Conservation (phyloP, 1,140 invertebrate species). For the Magallana gigas region DNA sequence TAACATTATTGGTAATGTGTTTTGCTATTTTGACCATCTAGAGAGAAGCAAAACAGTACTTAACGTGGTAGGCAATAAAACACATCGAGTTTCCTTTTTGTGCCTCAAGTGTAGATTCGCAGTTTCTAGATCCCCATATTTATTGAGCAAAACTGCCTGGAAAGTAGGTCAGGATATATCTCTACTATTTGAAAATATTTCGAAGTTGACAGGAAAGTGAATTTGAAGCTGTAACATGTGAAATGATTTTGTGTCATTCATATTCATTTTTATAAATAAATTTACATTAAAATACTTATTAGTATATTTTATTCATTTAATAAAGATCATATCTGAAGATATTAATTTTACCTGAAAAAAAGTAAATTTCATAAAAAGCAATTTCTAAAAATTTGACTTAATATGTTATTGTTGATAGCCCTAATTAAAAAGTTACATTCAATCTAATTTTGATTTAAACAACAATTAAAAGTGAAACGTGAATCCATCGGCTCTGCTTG, state of each 20-base stretch:
- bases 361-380: background rate
- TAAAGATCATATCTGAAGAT: too few species aligned
- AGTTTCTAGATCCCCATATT: constrained; percentile 70
- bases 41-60: too few species aligned
- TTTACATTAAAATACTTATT: too few species aligned
- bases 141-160: constrained; percentile 70
- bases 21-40: too few species aligned
- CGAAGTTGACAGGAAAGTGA: constrained; percentile 34
- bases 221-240: background rate
- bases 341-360: background rate
- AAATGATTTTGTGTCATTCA: too few species aligned
- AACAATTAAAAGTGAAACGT: too few species aligned
- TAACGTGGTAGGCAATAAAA: background rate
- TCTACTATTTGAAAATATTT: constrained; percentile 68
- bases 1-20: too few species aligned
- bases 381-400: background rate
- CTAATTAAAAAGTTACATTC: too few species aligned
- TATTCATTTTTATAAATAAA: too few species aligned
- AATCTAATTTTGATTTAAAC: too few species aligned
- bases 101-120: constrained; percentile 39
- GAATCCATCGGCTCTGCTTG: too few species aligned
- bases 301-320: too few species aligned
- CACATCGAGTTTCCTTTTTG: background rate
- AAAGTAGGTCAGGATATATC: constrained; percentile 71
- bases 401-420: background rate